Evolutionary conservation across 2,888 invertebrate species (phyloP).

Genomic region (Pterostichus niger): DNA sequence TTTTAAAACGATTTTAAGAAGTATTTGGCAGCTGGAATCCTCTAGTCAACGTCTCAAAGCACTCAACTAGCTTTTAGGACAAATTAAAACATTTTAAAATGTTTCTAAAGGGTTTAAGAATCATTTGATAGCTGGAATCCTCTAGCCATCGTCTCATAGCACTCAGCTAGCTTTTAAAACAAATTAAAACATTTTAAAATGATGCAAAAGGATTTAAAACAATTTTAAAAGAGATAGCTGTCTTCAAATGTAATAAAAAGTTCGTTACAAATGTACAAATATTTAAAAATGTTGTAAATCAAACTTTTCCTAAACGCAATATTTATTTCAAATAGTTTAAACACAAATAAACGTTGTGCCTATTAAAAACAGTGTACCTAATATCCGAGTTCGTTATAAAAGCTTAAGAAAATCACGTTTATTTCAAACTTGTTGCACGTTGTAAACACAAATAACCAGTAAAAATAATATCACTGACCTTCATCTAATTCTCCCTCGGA

Average conservation of each 20-base stretch:
- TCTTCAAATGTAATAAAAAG: no score
- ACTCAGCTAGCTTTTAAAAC: no score
- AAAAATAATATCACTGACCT: background rate
- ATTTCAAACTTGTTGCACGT: background rate
- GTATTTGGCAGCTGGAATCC: background rate
- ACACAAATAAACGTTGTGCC: background rate
- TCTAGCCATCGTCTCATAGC: no score
- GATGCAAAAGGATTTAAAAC: no score
- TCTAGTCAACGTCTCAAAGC: no score
- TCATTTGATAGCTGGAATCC: no score
- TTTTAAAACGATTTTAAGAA: background rate
- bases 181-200: no score
- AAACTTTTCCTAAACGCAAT: background rate
- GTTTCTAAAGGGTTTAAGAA: no score
- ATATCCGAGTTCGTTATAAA: background rate
- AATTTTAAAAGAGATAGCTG: no score
- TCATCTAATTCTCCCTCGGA: conserved; percentile 3
- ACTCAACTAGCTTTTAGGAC: no score
- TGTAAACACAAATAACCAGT: background rate
- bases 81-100: no score
- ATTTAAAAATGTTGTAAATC: background rate
- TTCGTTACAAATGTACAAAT: background rate
- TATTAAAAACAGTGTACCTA: background rate
- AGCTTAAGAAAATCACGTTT: background rate
- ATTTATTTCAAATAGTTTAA: background rate